These are phyloP conservation scores for Caenorhabditis sulstoni DNA, from an alignment of 2,888 invertebrate species.

Conservation along the genomic window DNA sequence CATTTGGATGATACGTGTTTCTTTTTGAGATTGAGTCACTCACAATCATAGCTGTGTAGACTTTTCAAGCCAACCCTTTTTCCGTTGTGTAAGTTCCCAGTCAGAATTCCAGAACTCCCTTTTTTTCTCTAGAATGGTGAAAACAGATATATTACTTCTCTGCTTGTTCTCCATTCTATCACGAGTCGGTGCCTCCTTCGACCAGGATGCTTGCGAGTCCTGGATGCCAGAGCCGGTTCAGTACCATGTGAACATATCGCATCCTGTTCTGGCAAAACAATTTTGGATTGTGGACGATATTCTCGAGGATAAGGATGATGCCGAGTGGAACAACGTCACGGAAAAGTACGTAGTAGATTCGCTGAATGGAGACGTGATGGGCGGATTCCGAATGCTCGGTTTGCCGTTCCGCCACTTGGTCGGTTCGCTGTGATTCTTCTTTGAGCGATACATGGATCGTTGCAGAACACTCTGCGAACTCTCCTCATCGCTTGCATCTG, in stretches of 20 bases:
- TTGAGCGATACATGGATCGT: too few species aligned
- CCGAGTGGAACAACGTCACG: background rate
- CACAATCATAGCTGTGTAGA: too few species aligned
- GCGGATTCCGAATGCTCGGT: background rate
- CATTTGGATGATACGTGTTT: too few species aligned
- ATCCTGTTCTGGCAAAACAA: background rate
- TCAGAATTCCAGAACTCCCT: background rate
- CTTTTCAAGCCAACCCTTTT: too few species aligned
- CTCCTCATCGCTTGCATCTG: constrained; percentile 14
- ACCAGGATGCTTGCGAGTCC: background rate
- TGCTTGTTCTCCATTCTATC: background rate
- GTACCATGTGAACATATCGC: background rate
- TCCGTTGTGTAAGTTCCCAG: too few species aligned
- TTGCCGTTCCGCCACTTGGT: constrained; percentile 19
- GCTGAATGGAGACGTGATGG: background rate
- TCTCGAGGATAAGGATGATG: background rate
- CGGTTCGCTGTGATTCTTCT: background rate
- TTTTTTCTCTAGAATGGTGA: background rate
- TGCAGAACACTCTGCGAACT: constrained; percentile 20
- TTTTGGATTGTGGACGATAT: constrained; percentile 26
- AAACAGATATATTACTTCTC: background rate
- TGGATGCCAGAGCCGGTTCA: constrained; percentile 36
- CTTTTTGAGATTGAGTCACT: too few species aligned
- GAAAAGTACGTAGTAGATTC: constrained; percentile 7
- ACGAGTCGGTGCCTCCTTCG: background rate